These are phyloP conservation scores for Cassiopea andromeda DNA, from an alignment of 30 jellyfish, hydroid and myxozoan genomes.

Conservation along the genomic window DNA sequence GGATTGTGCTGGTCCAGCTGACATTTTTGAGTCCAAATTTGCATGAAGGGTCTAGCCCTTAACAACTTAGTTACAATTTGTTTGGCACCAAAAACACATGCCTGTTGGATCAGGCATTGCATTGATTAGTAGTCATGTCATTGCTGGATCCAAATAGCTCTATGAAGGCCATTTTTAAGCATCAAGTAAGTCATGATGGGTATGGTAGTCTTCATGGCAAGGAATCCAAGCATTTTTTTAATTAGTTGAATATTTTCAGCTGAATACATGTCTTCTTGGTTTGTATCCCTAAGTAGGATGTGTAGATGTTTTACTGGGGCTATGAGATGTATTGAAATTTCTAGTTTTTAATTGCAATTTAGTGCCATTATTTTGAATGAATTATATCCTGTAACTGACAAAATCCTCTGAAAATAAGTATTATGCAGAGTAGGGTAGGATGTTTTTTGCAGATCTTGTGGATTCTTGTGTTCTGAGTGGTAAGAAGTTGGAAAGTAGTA, in stretches of 20 bases:
- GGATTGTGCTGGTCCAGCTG: constrained; percentile 53
- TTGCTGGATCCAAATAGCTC: constrained; percentile 29
- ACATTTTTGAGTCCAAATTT: constrained; percentile 65
- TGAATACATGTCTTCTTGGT: too few relatives aligned
- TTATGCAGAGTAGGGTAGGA: too few relatives aligned
- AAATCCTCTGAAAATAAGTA: too few relatives aligned
- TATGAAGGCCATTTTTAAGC: constrained; percentile 34
- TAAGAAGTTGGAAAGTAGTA: too few relatives aligned
- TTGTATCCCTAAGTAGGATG: too few relatives aligned
- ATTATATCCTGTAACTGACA: too few relatives aligned
- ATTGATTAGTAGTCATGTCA: constrained; percentile 14
- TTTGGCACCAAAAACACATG: constrained; percentile 31
- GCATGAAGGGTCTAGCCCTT: constrained; percentile 98
- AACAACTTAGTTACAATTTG: neutral
- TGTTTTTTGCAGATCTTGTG: too few relatives aligned
- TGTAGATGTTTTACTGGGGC: too few relatives aligned
- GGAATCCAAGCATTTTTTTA: neutral
- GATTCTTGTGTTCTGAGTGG: too few relatives aligned
- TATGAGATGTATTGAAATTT: too few relatives aligned
- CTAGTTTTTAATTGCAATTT: too few relatives aligned
- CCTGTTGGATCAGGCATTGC: constrained; percentile 28
- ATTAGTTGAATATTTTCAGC: neutral
- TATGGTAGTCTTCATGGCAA: constrained; percentile 13
- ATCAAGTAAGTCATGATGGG: constrained; percentile 45
- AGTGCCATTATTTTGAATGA: too few relatives aligned